Conservation (phyloP, 2,113 vertebrate genomes). For the Mobula birostris region DNA sequence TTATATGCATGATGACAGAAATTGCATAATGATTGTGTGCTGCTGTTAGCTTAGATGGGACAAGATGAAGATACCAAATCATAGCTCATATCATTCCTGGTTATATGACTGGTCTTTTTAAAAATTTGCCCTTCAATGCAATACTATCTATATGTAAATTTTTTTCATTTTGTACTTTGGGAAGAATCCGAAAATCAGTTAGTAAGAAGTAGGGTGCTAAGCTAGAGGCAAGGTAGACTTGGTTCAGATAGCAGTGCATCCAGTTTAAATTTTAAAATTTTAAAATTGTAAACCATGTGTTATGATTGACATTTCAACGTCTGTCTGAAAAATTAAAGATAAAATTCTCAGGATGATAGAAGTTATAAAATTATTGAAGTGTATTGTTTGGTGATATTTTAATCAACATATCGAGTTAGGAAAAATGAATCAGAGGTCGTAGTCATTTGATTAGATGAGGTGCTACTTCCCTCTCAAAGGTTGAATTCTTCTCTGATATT, state of each 20-base stretch:
- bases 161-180: background rate
- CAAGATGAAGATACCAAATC: background rate
- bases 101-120: background rate
- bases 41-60: background rate
- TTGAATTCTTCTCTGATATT: background rate
- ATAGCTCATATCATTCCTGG: background rate
- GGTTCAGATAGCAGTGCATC: background rate
- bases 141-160: slow-evolving; percentile 30
- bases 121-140: background rate
- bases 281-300: background rate
- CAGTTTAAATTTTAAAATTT: background rate
- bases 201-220: background rate
- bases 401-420: background rate
- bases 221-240: background rate
- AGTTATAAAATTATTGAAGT: background rate
- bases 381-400: slow-evolving; percentile 9
- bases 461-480: background rate
- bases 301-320: slow-evolving; percentile 20
- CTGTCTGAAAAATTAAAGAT: background rate
- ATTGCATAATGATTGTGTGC: background rate
- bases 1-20: background rate
- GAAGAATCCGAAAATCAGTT: background rate
- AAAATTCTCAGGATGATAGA: background rate
- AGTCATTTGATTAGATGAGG: slow-evolving; percentile 5
- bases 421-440: background rate